phyloP scores from a whole-genome alignment of 2,888 invertebrate genomes.

The Pterostichus madidus region DNA sequence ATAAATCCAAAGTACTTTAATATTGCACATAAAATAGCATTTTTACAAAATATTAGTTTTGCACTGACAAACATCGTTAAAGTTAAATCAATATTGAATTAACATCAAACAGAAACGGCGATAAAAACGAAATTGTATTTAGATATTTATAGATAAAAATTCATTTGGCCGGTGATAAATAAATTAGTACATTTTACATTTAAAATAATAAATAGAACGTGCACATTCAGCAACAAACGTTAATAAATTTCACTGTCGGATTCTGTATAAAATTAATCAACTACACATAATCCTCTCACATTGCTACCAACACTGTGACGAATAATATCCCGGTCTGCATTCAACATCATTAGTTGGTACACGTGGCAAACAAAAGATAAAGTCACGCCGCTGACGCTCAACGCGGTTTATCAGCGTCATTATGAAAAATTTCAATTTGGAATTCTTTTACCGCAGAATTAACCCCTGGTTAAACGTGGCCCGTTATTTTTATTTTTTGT shows the following conservation, averaged over 20 bases:
- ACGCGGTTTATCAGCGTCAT: constrained; percentile 15
- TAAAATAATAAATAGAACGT: too few species aligned
- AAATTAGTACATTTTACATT: too few species aligned
- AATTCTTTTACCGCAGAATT: constrained; percentile 9
- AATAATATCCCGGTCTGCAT: constrained; percentile 28
- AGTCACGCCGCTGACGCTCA: constrained; percentile 8
- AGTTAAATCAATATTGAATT: too few species aligned
- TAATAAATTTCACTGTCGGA: constrained; percentile 22
- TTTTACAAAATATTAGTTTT: too few species aligned
- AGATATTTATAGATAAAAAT: too few species aligned
- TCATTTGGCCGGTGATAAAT: too few species aligned
- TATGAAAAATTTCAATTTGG: constrained; percentile 30
- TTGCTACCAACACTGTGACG: background rate
- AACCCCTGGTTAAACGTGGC: background rate
- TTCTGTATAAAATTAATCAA: constrained; percentile 26
- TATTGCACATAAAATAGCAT: too few species aligned
- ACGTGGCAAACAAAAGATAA: constrained; percentile 37
- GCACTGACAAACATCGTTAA: too few species aligned
- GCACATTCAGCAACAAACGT: background rate
- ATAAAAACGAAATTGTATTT: too few species aligned
- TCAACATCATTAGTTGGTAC: constrained; percentile 20
- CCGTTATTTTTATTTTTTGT: constrained; percentile 14
- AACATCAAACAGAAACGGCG: too few species aligned
- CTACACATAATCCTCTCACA: constrained; percentile 9
- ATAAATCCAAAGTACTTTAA: too few species aligned